Evolutionary conservation across 2,797 vertebrate genomes (phyloP), one percentile per base, ranked within the genome.

Genomic region (Paramormyrops hopkinsi): DNA sequence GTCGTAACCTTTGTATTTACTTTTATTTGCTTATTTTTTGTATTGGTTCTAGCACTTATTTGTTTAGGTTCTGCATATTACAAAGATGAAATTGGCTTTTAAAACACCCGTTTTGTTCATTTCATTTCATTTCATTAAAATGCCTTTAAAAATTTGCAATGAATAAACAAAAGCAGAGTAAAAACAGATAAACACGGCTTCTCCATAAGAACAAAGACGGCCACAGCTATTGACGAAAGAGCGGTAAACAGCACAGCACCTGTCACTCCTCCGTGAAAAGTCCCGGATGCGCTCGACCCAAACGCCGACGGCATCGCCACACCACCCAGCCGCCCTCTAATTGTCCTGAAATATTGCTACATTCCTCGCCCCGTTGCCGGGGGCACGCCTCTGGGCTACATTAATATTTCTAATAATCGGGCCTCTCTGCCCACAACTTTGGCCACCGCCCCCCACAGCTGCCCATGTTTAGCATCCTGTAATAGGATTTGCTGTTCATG

Each of bases 401-500:
- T 93, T 95, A 93, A 93, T 91, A 88, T 94, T 95, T 95, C 96
- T 96, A 96, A 96, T 97, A 96, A 96, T 95, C 94, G 93, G 90
- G 46, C 89, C 92, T 93, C 94, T 94, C 96, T 96, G 96, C 94
- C 96, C 95, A 96, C 94, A 94, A 95, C 94, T 89, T 91, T 62
- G 65, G 93, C 90, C 94, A 95, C 95, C 94, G 95, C 95, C 94
- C 95, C 94, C 93, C 93, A 93, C 95, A 96, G 96, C 96, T 96
- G 96, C 94, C 92, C 93, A 92, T 93, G 95, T 94, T 95, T 93
- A 95, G 95, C 93, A 94, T 96, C 95, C 95, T 96, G 94, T 96
- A 96, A 96, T 95, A 94, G 93, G 94, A 96, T 96, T 96, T 96
- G 94, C 95, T 93, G 93, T 93, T 94, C 95, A 93, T 94, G 95